These are phyloP conservation scores for Himalopsyche japonica DNA, from an alignment of 2,888 invertebrate species.

Conservation along the genomic window DNA sequence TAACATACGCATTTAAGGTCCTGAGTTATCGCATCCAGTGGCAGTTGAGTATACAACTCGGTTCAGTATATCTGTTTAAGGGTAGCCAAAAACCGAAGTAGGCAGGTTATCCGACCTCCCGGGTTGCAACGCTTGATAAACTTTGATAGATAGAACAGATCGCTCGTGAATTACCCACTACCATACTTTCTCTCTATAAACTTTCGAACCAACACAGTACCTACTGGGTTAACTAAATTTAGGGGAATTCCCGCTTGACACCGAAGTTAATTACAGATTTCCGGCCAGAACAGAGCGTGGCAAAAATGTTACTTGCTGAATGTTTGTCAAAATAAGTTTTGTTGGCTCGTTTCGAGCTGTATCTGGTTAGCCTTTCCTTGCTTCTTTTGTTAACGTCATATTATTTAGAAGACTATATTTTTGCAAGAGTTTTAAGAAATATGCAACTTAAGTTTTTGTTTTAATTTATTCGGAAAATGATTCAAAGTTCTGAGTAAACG, in stretches of 20 bases:
- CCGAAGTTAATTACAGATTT: background rate
- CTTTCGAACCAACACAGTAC: background rate
- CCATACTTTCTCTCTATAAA: conserved; percentile 5
- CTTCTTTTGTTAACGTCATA: background rate
- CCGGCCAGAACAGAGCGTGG: background rate
- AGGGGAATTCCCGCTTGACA: background rate
- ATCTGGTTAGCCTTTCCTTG: background rate
- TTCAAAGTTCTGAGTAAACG: too few species aligned
- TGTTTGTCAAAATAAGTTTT: background rate
- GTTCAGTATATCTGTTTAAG: background rate
- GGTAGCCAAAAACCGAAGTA: background rate
- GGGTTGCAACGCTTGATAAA: conserved; percentile 35
- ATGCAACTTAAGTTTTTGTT: background rate
- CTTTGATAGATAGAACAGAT: conserved; percentile 31
- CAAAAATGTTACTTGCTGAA: background rate
- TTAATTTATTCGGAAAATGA: background rate
- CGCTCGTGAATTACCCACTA: conserved; percentile 30
- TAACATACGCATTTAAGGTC: background rate
- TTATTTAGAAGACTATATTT: background rate
- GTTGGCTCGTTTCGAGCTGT: background rate
- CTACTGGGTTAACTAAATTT: background rate
- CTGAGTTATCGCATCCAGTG: background rate
- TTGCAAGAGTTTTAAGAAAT: background rate
- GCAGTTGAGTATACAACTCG: background rate
- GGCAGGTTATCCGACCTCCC: background rate